Conservation (phyloP, 64 coral and sea anemone genomes). For the Actinia equina region DNA sequence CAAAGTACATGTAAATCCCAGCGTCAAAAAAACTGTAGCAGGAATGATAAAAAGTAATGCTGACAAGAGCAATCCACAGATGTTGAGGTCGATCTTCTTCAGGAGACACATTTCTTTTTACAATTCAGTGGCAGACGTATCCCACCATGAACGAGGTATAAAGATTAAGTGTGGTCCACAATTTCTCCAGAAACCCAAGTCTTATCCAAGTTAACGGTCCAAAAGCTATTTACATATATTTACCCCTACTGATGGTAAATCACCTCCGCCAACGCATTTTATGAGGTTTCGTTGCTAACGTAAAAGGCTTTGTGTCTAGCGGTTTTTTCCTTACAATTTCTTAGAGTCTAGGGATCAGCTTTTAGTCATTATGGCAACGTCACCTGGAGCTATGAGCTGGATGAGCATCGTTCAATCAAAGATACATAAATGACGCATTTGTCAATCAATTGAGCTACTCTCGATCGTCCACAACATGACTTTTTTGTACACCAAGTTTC, state of each 20-base stretch:
- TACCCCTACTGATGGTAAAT: neutral
- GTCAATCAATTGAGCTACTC: neutral
- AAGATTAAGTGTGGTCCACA: neutral
- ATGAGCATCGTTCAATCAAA: neutral
- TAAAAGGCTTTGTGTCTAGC: neutral
- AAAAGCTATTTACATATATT: neutral
- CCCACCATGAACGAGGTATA: neutral
- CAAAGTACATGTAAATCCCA: constrained; percentile 8
- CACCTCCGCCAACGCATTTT: neutral
- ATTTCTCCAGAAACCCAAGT: neutral
- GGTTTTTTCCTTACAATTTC: neutral
- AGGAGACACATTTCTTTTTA: neutral
- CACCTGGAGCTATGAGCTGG: neutral
- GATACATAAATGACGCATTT: neutral
- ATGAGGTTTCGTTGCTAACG: neutral
- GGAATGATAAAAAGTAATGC: constrained; percentile 23
- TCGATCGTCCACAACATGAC: neutral
- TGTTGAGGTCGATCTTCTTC: constrained; percentile 28
- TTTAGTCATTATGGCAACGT: neutral
- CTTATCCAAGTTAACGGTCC: neutral
- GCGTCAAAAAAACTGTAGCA: constrained; percentile 8
- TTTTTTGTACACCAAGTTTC: neutral
- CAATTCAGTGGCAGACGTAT: neutral
- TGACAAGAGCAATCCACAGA: constrained; percentile 14
- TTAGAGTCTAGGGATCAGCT: neutral